Conservation (phyloP, 1,140 invertebrate genomes). For the Notospermus geniculatus region DNA sequence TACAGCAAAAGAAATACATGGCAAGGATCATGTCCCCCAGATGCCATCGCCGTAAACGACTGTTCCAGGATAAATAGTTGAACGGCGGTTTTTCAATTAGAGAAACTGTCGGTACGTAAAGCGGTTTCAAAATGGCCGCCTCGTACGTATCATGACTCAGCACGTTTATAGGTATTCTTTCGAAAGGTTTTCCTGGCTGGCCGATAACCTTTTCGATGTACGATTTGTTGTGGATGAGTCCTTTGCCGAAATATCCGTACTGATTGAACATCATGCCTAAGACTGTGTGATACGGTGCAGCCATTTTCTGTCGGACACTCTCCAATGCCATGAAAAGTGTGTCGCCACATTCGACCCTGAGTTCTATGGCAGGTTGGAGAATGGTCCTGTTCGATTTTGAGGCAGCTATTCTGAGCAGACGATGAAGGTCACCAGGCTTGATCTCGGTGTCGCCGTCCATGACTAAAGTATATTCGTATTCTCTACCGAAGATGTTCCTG, state of each 20-base stretch:
- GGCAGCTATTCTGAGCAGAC: conserved; percentile 42
- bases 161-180: conserved; percentile 48
- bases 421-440: conserved; percentile 29
- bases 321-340: conserved; percentile 48
- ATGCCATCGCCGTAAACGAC: conserved; percentile 46
- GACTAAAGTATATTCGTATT: conserved; percentile 48
- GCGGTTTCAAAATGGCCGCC: conserved; percentile 38
- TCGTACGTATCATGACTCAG: conserved; percentile 50
- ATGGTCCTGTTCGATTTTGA: conserved; percentile 45
- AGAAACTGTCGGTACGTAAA: conserved; percentile 34
- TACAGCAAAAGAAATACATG: conserved; percentile 21
- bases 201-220: conserved; percentile 49
- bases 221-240: conserved; percentile 39
- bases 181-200: conserved; percentile 34
- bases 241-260: conserved; percentile 46
- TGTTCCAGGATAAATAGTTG: conserved; percentile 48
- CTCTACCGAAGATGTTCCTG: conserved; percentile 34
- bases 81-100: conserved; percentile 40
- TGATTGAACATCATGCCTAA: conserved; percentile 39
- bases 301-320: conserved; percentile 37
- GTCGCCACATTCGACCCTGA: conserved; percentile 33
- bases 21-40: conserved; percentile 42
- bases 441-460: conserved; percentile 46
- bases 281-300: conserved; percentile 46
- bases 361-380: conserved; percentile 46